Conservation (phyloP, 2,888 invertebrate species). For the Coenonympha arcania region DNA sequence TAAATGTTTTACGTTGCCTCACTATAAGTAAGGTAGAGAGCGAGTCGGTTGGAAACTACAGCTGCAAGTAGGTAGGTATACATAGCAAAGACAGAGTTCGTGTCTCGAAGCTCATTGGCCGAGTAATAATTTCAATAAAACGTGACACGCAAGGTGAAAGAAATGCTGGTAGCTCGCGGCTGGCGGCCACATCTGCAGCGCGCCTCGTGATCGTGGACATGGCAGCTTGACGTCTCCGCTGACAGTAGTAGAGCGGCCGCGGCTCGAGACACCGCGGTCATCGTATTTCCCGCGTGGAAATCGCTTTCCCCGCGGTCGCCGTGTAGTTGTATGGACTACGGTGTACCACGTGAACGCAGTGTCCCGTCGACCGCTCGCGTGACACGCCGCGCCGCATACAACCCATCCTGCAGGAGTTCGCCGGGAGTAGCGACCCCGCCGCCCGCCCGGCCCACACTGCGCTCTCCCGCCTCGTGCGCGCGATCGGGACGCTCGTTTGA, state of each 20-base stretch:
- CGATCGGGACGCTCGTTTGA: conserved; percentile 36
- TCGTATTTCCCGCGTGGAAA: conserved; percentile 71
- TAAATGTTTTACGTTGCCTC: background rate
- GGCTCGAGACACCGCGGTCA: conserved; percentile 62
- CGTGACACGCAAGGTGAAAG: conserved; percentile 28
- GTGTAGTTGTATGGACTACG: no score
- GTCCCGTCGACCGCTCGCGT: conserved; percentile 71
- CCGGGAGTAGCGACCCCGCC: conserved; percentile 50
- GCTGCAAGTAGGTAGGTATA: no score
- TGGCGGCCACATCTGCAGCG: conserved; percentile 11
- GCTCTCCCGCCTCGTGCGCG: conserved; percentile 43
- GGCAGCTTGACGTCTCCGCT: conserved; percentile 36
- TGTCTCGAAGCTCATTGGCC: conserved; percentile 25
- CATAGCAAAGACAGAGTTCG: conserved; percentile 15
- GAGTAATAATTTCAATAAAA: conserved; percentile 27
- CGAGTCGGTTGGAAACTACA: no score
- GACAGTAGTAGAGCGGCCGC: conserved; percentile 61
- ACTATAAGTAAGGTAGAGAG: conserved; percentile 8
- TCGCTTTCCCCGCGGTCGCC: conserved; percentile 64
- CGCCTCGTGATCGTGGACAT: conserved; percentile 19
- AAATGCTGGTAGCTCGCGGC: conserved; percentile 20
- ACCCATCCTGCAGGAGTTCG: conserved; percentile 49
- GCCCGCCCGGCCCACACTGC: conserved; percentile 59
- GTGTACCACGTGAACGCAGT: conserved; percentile 73
- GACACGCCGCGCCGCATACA: conserved; percentile 57